Evolutionary conservation across 35 echinoderm and acorn worm genomes (phyloP), one percentile per base, ranked within the genome.

Genomic region (Anneissia japonica): DNA sequence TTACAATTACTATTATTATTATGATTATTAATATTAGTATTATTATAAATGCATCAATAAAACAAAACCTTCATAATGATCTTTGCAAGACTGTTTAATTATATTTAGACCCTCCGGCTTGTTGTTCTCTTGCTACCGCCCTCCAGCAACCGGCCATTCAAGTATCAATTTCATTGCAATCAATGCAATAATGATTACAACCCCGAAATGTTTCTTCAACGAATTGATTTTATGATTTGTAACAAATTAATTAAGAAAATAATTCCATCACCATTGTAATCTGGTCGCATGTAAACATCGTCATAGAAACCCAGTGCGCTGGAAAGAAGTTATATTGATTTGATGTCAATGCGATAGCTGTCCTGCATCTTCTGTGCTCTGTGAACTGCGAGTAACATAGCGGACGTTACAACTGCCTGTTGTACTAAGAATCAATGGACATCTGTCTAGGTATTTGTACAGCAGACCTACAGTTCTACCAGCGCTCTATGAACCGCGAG

Each of bases 241-340:
- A 64, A 64, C 51, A 64, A 64, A 64, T 64, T 64, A 64, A 64
- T 64, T 64, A 64, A 64, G 51, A 64, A 64, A 64, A 64, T 64
- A 23, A 64, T 64, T 64, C 51, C 51, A 16, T 9, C 10, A 26
- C 51, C 21, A 64, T 64, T 64, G 51, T 64, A 64, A 64, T 64
- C 9, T 64, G 26, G 51, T 23, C 19, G 1, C 2, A 1, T 19
- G 51, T 23, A 64, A 64, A 9, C 19, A 64, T 64, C 51, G 2
- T 23, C 51, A 64, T 64, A 64, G 51, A 64, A 64, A 64, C 51
- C 21, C 21, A 23, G 11, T 64, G 51, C 26, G 51, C 9, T 64
- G 51, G 51, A 64, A 64, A 64, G 10, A 64, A 64, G 51, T 64
- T 23, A 23, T 64, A 64, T 64, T 64, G 51, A 64, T 64, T 64